Percentiles rank a stretch among this genome's conserved stretches.
Conservation (phyloP, 1,140 invertebrate species). For the Drosophila kikkawai region DNA sequence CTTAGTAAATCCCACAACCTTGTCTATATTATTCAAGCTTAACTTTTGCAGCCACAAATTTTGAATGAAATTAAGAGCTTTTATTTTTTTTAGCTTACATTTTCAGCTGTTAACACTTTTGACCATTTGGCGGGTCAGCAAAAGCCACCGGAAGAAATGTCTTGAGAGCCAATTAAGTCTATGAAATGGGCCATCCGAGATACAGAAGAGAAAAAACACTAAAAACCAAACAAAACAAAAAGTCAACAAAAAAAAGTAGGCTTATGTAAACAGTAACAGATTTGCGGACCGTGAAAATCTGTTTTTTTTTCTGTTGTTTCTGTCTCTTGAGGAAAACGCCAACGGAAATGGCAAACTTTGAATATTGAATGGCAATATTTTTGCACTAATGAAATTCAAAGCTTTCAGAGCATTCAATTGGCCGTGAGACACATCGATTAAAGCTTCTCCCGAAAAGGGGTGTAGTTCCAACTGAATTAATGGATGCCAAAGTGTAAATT, state of each 20-base stretch:
- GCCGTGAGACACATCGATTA: constrained; percentile 60
- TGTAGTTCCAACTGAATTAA: constrained; percentile 46
- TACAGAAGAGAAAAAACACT: constrained; percentile 4
- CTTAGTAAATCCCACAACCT: constrained; percentile 4
- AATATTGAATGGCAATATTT: constrained; percentile 35
- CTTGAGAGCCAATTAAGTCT: constrained; percentile 60
- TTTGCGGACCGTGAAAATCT: constrained; percentile 68
- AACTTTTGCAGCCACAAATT: constrained; percentile 7
- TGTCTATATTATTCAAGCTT: too few relatives aligned
- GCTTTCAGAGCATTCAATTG: constrained; percentile 58
- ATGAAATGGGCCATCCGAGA: constrained; percentile 50
- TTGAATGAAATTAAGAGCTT: background rate
- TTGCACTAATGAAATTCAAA: constrained; percentile 44
- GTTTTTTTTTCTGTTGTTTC: constrained; percentile 4
- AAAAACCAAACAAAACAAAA: constrained; percentile 5
- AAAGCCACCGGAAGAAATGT: constrained; percentile 52
- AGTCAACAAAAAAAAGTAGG: constrained; percentile 25
- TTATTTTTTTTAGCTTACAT: background rate
- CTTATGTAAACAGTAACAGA: constrained; percentile 52
- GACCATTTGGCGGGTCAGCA: constrained; percentile 21
- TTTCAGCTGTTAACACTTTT: constrained; percentile 9
- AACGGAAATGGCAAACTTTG: constrained; percentile 47
- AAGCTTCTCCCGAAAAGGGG: constrained; percentile 7
- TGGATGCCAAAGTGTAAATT: constrained; percentile 54
- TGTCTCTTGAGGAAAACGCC: constrained; percentile 10